Conservation (phyloP, 2,888 invertebrate genomes). For the Pseudeuparius sepicola region DNA sequence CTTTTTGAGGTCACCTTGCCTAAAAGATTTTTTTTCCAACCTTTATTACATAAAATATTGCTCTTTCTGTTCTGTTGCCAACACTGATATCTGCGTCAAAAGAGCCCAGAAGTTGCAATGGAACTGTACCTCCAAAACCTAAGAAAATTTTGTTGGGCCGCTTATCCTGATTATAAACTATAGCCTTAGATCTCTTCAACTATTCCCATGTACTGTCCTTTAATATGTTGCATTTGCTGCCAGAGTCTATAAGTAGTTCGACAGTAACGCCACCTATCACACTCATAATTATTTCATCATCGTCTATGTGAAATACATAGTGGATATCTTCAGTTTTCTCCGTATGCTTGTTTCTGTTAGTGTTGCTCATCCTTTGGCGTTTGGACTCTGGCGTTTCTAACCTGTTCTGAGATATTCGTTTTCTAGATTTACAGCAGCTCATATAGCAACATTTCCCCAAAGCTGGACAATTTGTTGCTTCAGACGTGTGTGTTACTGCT, state of each 20-base stretch:
- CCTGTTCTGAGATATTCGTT: no score
- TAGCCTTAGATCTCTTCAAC: conserved; percentile 12
- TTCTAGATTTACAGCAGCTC: no score
- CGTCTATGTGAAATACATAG: conserved; percentile 14
- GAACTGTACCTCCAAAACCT: conserved; percentile 21
- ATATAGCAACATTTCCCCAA: no score
- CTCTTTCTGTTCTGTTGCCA: conserved; percentile 11
- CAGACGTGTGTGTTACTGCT: no score
- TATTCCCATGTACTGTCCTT: conserved; percentile 18
- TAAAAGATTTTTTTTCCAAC: conserved; percentile 15
- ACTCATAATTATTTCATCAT: conserved; percentile 7
- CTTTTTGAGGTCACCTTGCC: no score
- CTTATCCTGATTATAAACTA: conserved; percentile 10
- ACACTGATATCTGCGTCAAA: conserved; percentile 16
- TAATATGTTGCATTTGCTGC: conserved; percentile 20
- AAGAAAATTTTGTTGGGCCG: conserved; percentile 19
- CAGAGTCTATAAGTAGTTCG: conserved; percentile 22
- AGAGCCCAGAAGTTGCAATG: no score
- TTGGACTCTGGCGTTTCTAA: no score
- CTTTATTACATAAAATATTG: conserved; percentile 19
- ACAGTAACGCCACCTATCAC: conserved; percentile 14
- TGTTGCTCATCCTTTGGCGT: no score
- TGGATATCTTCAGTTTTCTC: conserved; percentile 9
- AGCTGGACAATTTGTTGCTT: no score
- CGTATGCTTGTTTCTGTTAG: no score